Base-by-base conservation (phyloP, 2,888 invertebrate species). In the Nezara viridula region DNA sequence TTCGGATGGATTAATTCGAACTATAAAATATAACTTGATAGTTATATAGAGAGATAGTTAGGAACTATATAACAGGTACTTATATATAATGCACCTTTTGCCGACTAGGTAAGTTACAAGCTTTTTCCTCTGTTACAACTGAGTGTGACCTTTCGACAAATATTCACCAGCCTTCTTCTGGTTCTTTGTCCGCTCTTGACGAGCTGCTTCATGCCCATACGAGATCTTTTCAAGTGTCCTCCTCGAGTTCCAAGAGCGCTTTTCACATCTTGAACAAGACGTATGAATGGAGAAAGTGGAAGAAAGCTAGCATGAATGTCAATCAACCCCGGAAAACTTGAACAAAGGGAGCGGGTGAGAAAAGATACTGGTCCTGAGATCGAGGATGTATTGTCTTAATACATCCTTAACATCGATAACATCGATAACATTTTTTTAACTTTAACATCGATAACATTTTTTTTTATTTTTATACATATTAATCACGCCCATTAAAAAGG, bases 261-360 rank as follows among this genome's bases (percentile, higher is more conserved):
- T 73, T 73, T 73, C 66, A 73, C 66, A 73, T 37, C 66, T 73
- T 37, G 32, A 73, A 73, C 66, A 73, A 73, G 66, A 73, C 66
- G 66, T 37, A 73, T 73, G 66, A 73, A 73, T 73, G 66, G 66
- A 73, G 66, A 73, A 73, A 73, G 66, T 73, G 32, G 66, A 73
- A 73, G 66, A 73, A 73, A 73, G 66, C 32, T 32, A 32, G 66
- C 6, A 73, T 73, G 66, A 73, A 73, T 73, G 66, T 73, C 66
- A 73, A 73, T 73, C 66, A 73, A 73, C 32, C 5, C 19, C 66
- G 66, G 66, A 73, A 73, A 73, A 73, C 37, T 73, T 21, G 66
- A 73, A 73, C 66, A 73, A 73, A 73, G 66, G 21, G 44, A 21
- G 19, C 32, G 19, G 37, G 9, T 32, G 66, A 37, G 37, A 73